Evolutionary conservation across 1,140 invertebrate genomes (phyloP), one percentile per base, ranked within the genome.

Genomic region (Centruroides sculpturatus): DNA sequence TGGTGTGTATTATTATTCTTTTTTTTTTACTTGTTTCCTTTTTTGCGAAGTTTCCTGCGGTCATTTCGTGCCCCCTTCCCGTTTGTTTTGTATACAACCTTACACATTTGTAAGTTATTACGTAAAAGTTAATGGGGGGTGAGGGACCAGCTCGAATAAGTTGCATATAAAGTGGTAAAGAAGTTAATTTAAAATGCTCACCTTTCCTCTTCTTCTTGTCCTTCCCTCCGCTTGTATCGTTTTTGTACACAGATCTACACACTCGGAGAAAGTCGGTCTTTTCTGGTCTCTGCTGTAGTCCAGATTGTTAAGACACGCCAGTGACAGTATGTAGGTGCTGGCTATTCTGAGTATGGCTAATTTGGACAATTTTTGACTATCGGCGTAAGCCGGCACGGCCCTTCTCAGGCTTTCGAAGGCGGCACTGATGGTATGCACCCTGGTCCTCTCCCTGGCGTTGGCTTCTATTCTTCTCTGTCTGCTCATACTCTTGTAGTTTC

Each of bases 401-500:
- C 78, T 78, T 47, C 91, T 78, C 2, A 96, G 75, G 0, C 86
- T 92, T 59, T 96, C 91, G 73, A 94, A 96, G 0, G 91, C 91
- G 0, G 91, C 91, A 70, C 89, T 92, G 63, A 96, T 95, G 0
- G 91, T 94, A 72, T 96, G 92, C 2, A 96, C 92, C 51, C 92
- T 77, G 8, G 91, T 92, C 47, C 92, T 76, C 73, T 96, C 92
- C 3, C 92, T 78, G 0, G 91, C 92, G 69, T 96, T 96, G 1
- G 92, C 92, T 73, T 96, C 91, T 68, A 94, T 92, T 46, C 91
- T 76, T 62, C 91, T 78, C 69, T 93, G 90, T 35, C 89, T 76
- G 0, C 89, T 94, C 90, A 94, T 93, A 70, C 92, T 94, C 71
- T 95, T 94, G 73, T 94, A 93, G 71, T 93, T 93, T 62, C 90